Percentiles rank a stretch among this genome's conserved stretches.
These are phyloP conservation scores for Rallus limicola DNA, from an alignment of 2,113 vertebrate species.

Conservation along the genomic window DNA sequence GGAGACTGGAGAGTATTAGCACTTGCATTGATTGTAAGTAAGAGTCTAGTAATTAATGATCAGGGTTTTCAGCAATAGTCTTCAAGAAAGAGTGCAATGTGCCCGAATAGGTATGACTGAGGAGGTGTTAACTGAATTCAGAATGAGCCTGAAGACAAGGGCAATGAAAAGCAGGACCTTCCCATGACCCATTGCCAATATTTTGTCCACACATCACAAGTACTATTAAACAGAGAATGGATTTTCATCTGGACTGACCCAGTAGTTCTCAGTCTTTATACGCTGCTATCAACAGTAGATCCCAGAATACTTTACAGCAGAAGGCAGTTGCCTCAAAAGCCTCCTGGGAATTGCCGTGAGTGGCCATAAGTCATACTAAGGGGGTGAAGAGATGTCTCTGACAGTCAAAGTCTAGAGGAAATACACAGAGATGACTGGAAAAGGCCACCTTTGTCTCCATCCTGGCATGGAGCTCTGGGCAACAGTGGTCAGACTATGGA, in stretches of 20 bases:
- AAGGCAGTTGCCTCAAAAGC: neutral
- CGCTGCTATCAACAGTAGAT: neutral
- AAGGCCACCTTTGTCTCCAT: neutral
- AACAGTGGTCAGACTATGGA: neutral
- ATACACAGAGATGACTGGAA: neutral
- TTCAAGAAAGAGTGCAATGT: neutral
- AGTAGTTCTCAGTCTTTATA: neutral
- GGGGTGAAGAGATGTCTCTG: neutral
- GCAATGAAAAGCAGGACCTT: neutral
- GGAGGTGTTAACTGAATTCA: neutral
- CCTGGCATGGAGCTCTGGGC: neutral
- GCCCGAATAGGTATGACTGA: neutral
- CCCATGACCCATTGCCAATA: neutral
- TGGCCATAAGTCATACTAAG: neutral
- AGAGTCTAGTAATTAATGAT: constrained; percentile 62
- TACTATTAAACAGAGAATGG: neutral
- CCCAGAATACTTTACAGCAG: neutral
- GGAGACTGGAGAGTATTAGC: constrained; percentile 35
- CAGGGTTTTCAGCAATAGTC: constrained; percentile 46
- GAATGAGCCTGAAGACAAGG: constrained; percentile 13
- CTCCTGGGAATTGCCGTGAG: neutral
- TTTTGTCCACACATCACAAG: neutral
- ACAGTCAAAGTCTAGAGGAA: neutral
- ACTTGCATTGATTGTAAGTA: constrained; percentile 57
- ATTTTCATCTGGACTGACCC: neutral